Percentiles rank a stretch among this genome's conserved stretches.
Evolutionary conservation across 2,113 vertebrate genomes (phyloP).

Genomic region (Grammomys dolichurus): DNA sequence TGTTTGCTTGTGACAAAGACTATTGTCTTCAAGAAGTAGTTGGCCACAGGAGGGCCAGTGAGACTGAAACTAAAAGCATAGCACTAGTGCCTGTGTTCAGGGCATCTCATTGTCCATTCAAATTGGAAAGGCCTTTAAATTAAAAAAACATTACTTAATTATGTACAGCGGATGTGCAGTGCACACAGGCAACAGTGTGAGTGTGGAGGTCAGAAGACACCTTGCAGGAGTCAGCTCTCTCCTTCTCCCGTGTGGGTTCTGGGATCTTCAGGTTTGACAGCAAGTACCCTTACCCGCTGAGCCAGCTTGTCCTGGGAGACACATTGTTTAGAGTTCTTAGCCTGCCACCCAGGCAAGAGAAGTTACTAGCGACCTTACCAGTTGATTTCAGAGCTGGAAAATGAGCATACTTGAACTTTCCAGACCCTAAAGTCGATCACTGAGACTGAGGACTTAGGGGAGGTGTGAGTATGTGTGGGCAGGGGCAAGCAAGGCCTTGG

Average conservation of each 20-base stretch:
- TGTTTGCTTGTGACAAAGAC: not conserved
- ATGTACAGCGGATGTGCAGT: not conserved
- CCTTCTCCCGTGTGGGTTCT: not conserved
- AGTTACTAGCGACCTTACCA: accelerated
- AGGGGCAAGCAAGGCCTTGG: not conserved
- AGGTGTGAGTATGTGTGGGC: not conserved
- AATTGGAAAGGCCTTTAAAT: not conserved
- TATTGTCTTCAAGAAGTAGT: not conserved
- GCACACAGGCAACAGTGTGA: not conserved
- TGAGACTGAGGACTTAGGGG: not conserved
- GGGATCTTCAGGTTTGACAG: not conserved
- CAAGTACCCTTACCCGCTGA: not conserved
- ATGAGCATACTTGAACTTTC: not conserved
- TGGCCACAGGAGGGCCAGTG: no score
- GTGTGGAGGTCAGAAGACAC: not conserved
- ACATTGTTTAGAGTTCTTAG: not conserved
- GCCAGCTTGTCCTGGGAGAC: not conserved
- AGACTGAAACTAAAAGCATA: not conserved
- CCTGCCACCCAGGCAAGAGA: not conserved
- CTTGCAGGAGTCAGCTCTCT: not conserved
- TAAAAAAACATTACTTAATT: not conserved
- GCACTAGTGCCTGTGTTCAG: not conserved
- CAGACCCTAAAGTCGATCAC: not conserved
- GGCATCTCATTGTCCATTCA: not conserved
- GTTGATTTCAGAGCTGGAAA: not conserved